Evolutionary conservation across 2,113 vertebrate genomes (phyloP), one percentile per base, ranked within the genome.

Genomic region (Brachyhypopomus occidentalis): DNA sequence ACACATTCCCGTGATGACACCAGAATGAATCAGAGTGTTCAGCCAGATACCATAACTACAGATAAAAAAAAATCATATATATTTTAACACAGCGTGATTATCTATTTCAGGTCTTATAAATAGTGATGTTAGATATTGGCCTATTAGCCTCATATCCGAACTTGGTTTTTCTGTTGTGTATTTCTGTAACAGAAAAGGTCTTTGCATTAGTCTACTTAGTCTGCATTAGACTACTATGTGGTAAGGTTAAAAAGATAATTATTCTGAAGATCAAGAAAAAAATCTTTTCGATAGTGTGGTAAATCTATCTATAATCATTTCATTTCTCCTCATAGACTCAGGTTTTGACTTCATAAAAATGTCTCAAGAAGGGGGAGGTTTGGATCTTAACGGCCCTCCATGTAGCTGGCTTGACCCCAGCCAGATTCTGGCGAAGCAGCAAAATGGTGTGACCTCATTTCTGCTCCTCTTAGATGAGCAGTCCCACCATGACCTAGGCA

Each of bases 381-480:
- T 58, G 52, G 45, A 70, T 69, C 69, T 81, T 25, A 38, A 70
- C 9, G 71, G 56, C 48, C 66, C 71, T 56, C 14, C 66, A 38
- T 45, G 67, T 74, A 78, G 74, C 22, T n/a, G 72, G 52, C 74
- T 62, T 38, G 55, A 80, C 83, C 27, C 60, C 25, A 72, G 58
- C 55, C 22, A 79, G 89, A 91, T 89, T 91, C 79, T 90, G 90
- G 90, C 83, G 89, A 92, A 92, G 88, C 91, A 93, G 91, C 93
- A 93, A 82, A 92, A 94, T 90, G 85, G 89, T 48, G 79, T 90
- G 91, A 93, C 93, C 92, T 92, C 89, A 93, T 93, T 92, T 86
- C 87, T 88, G 78, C 5, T 78, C 82, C 81, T 84, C 85, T 81
- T 78, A 88, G 85, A 90, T 36, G 88, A 89, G 89, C 89, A 89